These are phyloP conservation scores for pig (Sus scrofa) DNA, from an alignment of 2,113 vertebrate genomes.

Conservation along the genomic window DNA sequence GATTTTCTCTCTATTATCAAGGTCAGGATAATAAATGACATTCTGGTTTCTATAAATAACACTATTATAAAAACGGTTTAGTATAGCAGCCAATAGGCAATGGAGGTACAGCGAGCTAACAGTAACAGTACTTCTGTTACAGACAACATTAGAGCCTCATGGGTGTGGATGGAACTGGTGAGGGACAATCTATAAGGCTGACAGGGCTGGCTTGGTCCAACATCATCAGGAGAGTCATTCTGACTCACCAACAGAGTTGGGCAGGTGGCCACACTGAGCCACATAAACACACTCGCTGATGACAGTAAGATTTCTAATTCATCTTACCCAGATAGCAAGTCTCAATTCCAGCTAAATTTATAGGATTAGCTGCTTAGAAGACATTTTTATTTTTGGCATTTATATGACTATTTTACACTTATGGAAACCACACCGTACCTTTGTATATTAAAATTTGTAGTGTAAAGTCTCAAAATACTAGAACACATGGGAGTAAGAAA, in stretches of 20 bases:
- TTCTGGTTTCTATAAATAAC: background rate
- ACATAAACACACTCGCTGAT: rapidly evolving
- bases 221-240: background rate
- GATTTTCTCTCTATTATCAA: background rate
- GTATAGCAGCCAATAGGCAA: background rate
- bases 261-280: background rate
- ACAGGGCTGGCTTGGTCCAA: background rate
- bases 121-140: background rate
- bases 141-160: background rate
- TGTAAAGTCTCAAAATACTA: conserved; percentile 11
- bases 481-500: background rate
- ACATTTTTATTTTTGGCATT: background rate
- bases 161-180: background rate
- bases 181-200: background rate
- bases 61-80: background rate
- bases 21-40: background rate
- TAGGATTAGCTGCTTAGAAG: background rate
- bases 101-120: rapidly evolving
- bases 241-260: background rate
- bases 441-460: background rate
- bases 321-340: background rate
- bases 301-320: background rate
- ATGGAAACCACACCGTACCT: background rate
- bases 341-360: background rate
- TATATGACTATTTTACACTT: background rate